Base-by-base conservation (phyloP, 2,797 vertebrate species). In the Podarcis siculus region DNA sequence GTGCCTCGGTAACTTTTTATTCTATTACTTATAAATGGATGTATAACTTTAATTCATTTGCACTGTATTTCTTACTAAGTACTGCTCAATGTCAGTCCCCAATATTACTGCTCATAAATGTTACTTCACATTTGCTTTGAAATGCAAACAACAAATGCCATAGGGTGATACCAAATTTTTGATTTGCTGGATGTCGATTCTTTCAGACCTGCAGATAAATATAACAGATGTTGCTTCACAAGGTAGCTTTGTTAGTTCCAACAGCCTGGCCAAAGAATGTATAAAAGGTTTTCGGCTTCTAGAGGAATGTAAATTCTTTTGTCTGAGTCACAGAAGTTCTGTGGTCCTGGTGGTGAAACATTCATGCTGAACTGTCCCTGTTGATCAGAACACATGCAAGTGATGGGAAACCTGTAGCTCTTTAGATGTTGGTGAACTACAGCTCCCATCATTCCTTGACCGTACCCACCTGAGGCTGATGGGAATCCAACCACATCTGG, bases 1-100 rank as follows among this genome's bases (percentile, higher is more conserved):
- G 45, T 77, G 88, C 27, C 79, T 86, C 71, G 64, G 13, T 76
- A 89, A 86, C 61, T 12, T 64, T 76, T 88, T 67, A 81, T 80
- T 89, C 55, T 79, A 73, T 3, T 84, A 79, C 21, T 45, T 49
- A 55, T 55, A 82, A 87, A 76, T 79, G 71, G 71, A 49, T 85
- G 49, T 45, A 49, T 45, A 69, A 45, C 45, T 64, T 79, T 37
- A 23, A 58, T 77, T 78, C 30, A 72, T 79, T 69, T 87, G 71
- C 61, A 64, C 64, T 61, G 17, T 80, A 37, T 72, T 71, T 79
- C 45, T 58, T 45, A 37, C 58, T 58, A 71, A 17, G 3, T 25
- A 32, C 27, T 72, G 2, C 58, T 72, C 49, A n/a, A 3, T 79
- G 25, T 30, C 61, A 27, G 72, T 2, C 37, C 30, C 27, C 39